Base-by-base conservation (phyloP, 2,113 vertebrate genomes). In the Scomber scombrus region DNA sequence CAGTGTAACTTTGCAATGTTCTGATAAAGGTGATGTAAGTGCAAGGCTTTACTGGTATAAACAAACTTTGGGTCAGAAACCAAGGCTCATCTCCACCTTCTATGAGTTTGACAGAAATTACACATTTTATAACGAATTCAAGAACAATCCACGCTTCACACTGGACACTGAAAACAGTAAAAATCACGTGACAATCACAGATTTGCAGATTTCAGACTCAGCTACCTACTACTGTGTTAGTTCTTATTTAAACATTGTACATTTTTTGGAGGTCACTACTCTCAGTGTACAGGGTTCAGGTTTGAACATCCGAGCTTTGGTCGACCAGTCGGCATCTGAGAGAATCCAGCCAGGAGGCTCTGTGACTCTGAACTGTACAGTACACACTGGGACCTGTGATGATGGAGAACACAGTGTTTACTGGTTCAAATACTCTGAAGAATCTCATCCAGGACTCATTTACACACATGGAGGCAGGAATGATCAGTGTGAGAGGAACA, bases 361-460 rank as follows among this genome's bases (percentile, higher is more conserved):
- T 9, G 34, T 40, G 34, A 40, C 34, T 40, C 34, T 40, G 34
- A 40, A 40, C 34, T 40, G 34, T 40, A 40, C 34, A 40, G 34
- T 40, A 10, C 34, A 40, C 34, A 40, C 34, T 40, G 34, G 34
- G 9, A 40, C 7, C 60, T 89, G 90, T 88, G 75, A 72, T 18
- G 89, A 21, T 40, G 34, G 34, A 85, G 67, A 62, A 74, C 80
- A 60, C 50, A 80, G 69, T n/a, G 82, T 93, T 69, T 92, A 93
- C 84, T 93, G 92, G 92, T 87, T 93, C 70, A 89, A 14, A 64
- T 15, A 55, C 2, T 74, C 70, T 13, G 34, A 56, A 29, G 64
- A 64, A 21, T 65, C 78, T 50, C 26, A n/a, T 23, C 83, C 72
- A 70, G 81, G 70, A 82, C 23, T 91, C 21, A 74, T 93, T 76